Base-by-base conservation (phyloP, 2,888 invertebrate species). In the Mantis religiosa region DNA sequence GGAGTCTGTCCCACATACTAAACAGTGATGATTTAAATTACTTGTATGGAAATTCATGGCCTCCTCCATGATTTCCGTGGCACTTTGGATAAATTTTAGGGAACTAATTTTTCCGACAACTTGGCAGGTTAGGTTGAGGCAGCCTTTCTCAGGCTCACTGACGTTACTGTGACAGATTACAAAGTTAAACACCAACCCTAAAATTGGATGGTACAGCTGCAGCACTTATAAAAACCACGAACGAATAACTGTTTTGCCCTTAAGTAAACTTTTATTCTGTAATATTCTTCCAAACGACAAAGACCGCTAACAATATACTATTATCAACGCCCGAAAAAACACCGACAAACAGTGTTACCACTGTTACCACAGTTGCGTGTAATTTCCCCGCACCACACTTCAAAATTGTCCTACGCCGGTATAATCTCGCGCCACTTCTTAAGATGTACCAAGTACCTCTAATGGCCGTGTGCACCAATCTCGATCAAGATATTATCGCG, bases 1-100 rank as follows among this genome's bases (percentile, higher is more conserved):
- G 6, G 89, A 90, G 28, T 90, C 84, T 71, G 90, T 88, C 41
- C 90, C 90, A 84, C 90, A 90, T 9, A 90, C 89, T 15, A 90
- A 83, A 90, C 90, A 90, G n/a, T 87, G 87, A 41, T 89, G 89
- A 41, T 83, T 89, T 83, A 89, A 47, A 85, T 83, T 87, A 54
- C 85, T 41, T 83, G 86, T 82, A 83, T 89, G 89, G 89, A 89
- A 89, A 83, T 89, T 89, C 82, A 89, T 86, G 28, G 86, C 89
- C 83, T 86, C 89, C 85, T 86, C 86, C 85, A 89, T 86, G 87
- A 87, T 87, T 30, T 87, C 87, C 28, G 87, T 82, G 12, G 87
- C 87, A 87, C 87, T 87, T n/a, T 87, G 87, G 34, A 87, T 82
- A 87, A 82, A 87, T 87, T 87, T 87, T 87, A 87, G 27, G 82